A percentile compares a stretch with the other conserved stretches of the same genome.
phyloP scores from a whole-genome alignment of 2,888 invertebrate genomes.

The Napeogenes inachia region DNA sequence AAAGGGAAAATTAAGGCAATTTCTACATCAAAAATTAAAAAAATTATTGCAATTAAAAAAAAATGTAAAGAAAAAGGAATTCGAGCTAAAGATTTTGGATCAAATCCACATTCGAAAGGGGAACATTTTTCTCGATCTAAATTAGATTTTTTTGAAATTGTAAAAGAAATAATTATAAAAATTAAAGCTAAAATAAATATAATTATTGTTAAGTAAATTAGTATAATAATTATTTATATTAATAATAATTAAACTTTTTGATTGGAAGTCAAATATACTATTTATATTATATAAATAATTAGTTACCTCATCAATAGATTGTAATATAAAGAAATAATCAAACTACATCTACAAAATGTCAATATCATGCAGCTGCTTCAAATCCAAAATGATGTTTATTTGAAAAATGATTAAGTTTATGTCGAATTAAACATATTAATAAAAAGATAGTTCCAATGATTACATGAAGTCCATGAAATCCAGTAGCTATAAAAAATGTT shows the following conservation, averaged over 20 bases:
- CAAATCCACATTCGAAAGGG: constrained; percentile 78
- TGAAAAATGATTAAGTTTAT: constrained; percentile 53
- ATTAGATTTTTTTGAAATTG: constrained; percentile 77
- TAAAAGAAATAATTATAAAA: constrained; percentile 68
- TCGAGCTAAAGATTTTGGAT: constrained; percentile 56
- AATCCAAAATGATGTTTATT: constrained; percentile 59
- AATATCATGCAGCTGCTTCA: constrained; percentile 64
- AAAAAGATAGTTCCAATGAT: constrained; percentile 72
- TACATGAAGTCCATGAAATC: constrained; percentile 86
- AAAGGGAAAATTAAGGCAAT: constrained; percentile 80
- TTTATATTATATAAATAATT: constrained; percentile 82
- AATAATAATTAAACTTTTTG: constrained; percentile 76
- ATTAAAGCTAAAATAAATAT: constrained; percentile 58
- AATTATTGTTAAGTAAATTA: constrained; percentile 48
- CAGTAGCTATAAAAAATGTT: constrained; percentile 80
- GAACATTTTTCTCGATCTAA: constrained; percentile 80
- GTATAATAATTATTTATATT: constrained; percentile 79
- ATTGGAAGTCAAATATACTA: constrained; percentile 85
- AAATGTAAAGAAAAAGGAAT: constrained; percentile 70
- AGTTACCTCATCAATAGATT: constrained; percentile 83
- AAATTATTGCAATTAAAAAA: constrained; percentile 83
- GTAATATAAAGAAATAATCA: constrained; percentile 65
- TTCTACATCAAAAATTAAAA: constrained; percentile 86
- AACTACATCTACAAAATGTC: constrained; percentile 63
- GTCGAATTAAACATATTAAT: constrained; percentile 50